These are phyloP conservation scores for Lepus americanus DNA, from an alignment of 2,113 vertebrate species.

Conservation along the genomic window DNA sequence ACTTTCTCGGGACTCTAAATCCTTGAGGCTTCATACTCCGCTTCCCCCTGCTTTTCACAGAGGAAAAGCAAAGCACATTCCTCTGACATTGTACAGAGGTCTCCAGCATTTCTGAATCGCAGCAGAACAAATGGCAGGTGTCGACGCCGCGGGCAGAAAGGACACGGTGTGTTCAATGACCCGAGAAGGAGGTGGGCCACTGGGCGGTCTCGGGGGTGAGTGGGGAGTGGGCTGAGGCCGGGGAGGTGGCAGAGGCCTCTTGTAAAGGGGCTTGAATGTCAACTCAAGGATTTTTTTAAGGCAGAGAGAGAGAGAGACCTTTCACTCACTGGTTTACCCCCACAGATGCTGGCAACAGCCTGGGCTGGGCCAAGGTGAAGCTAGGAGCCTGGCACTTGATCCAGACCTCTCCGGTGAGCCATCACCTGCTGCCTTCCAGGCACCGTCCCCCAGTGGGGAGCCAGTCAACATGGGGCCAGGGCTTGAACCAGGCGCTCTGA, in stretches of 20 bases:
- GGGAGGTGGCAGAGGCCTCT: too few species aligned
- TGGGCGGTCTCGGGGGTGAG: background rate
- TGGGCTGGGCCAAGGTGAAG: too few species aligned
- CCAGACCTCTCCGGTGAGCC: too few species aligned
- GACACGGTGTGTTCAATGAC: background rate
- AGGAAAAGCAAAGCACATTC: background rate
- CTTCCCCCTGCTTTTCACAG: background rate
- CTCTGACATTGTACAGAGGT: background rate
- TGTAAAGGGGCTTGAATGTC: background rate
- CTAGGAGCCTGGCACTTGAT: too few species aligned
- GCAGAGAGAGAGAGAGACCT: too few species aligned
- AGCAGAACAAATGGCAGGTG: background rate
- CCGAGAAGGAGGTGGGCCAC: background rate
- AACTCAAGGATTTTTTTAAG: background rate
- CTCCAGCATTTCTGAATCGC: background rate
- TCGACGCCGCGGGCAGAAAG: background rate
- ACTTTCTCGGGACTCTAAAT: background rate
- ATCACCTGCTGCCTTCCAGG: too few species aligned
- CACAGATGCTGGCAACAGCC: too few species aligned
- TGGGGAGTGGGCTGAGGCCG: background rate
- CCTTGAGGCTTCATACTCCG: background rate
- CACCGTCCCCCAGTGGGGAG: too few species aligned
- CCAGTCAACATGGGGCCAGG: too few species aligned
- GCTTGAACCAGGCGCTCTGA: too few species aligned
- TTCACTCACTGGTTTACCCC: too few species aligned